Conservation (phyloP, 2,113 vertebrate genomes). For the Synchiropus splendidus region DNA sequence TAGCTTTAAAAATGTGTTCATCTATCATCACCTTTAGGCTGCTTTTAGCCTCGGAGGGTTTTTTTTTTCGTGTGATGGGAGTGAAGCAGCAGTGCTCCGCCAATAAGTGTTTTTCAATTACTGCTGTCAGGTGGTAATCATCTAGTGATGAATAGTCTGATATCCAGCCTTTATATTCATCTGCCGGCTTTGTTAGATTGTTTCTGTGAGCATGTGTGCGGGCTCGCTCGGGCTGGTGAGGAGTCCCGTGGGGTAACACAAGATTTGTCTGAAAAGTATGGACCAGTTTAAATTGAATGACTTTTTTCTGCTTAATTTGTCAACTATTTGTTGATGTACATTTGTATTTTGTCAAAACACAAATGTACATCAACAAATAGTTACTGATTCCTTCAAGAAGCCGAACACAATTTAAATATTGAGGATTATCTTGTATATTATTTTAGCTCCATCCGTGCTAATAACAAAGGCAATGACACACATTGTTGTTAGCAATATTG, state of each 20-base stretch:
- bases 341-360: constrained; percentile 42
- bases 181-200: constrained; percentile 74
- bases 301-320: constrained; percentile 40
- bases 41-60: constrained; percentile 68
- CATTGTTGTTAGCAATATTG: too few relatives aligned
- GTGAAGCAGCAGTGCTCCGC: constrained; percentile 63
- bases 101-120: constrained; percentile 99
- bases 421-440: too few relatives aligned
- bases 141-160: constrained; percentile 98
- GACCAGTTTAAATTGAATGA: constrained; percentile 43
- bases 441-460: too few relatives aligned
- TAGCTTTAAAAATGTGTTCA: constrained; percentile 40
- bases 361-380: constrained; percentile 45
- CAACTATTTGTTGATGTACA: constrained; percentile 45
- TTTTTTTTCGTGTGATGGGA: constrained; percentile 85
- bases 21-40: constrained; percentile 51
- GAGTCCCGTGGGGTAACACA: constrained; percentile 25
- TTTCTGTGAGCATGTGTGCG: constrained; percentile 30
- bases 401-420: too few relatives aligned
- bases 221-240: background rate
- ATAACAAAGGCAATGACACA: too few relatives aligned
- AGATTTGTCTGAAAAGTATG: constrained; percentile 38
- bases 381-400: too few relatives aligned
- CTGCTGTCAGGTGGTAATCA: constrained; percentile 94
- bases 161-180: constrained; percentile 97